Conservation (phyloP, 2,113 vertebrate species). For the Acinonyx jubatus region DNA sequence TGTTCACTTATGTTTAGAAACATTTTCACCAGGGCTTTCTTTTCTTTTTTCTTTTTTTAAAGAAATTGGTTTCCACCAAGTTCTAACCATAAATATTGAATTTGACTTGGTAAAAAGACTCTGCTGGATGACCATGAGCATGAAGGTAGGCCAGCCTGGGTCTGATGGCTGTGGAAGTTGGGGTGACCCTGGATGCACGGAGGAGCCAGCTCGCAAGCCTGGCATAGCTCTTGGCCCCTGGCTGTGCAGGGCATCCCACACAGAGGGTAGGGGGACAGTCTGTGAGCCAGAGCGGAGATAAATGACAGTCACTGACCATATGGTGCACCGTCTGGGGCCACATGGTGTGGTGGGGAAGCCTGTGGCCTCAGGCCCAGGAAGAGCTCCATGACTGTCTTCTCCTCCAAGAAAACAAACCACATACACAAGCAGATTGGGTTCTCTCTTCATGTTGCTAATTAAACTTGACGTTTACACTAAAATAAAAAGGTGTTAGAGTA, state of each 20-base stretch:
- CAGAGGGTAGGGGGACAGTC: not conserved
- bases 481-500: not conserved
- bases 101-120: not conserved
- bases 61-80: not conserved
- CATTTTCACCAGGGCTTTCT: not conserved
- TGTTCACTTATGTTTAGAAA: not conserved
- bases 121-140: fast-evolving
- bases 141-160: not conserved
- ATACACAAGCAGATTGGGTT: not conserved
- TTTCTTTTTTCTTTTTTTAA: not conserved
- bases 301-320: no score
- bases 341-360: no score
- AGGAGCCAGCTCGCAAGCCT: not conserved
- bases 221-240: not conserved
- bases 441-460: not conserved
- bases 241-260: not conserved
- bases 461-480: not conserved
- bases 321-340: not conserved
- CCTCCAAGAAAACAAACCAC: not conserved
- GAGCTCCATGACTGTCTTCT: not conserved
- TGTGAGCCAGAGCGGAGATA: not conserved
- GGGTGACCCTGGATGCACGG: not conserved
- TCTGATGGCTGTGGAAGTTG: not conserved
- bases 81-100: not conserved
- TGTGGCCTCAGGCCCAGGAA: not conserved